A percentile compares a stretch with the other conserved stretches of the same genome.
Evolutionary conservation across 2,888 invertebrate species (phyloP).

Genomic region (Pinctada fucata): DNA sequence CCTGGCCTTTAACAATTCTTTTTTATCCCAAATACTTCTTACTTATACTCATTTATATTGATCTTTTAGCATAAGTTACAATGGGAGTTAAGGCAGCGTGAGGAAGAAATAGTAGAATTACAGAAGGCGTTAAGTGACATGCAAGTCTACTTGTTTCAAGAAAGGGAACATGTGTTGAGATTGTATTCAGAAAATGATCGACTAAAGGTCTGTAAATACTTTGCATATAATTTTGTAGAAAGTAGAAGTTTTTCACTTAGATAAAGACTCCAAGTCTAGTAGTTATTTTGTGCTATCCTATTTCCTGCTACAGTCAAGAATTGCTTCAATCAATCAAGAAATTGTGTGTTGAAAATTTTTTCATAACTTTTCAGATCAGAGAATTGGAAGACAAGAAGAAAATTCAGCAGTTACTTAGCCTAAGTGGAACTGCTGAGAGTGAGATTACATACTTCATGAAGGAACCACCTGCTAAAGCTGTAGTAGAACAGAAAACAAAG

Average conservation of each 20-base stretch:
- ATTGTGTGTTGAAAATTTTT: neutral
- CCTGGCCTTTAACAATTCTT: no score
- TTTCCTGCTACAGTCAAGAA: neutral
- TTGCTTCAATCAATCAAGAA: neutral
- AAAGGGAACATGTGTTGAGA: slow-evolving; percentile 77
- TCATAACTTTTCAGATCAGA: slow-evolving; percentile 64
- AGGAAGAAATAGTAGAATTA: slow-evolving; percentile 76
- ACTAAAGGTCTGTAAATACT: slow-evolving; percentile 69
- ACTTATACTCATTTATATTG: neutral
- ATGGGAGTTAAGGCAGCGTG: slow-evolving; percentile 75
- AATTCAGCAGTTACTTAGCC: slow-evolving; percentile 75
- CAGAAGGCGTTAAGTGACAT: slow-evolving; percentile 78
- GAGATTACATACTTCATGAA: slow-evolving; percentile 77
- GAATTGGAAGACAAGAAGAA: slow-evolving; percentile 77
- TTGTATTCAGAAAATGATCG: slow-evolving; percentile 78
- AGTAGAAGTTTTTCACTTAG: no score
- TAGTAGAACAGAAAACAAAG: slow-evolving; percentile 68
- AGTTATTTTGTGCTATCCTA: no score
- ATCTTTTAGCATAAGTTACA: slow-evolving; percentile 73
- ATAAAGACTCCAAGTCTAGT: no score
- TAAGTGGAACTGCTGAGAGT: slow-evolving; percentile 73
- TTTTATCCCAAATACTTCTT: no score
- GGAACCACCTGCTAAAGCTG: slow-evolving; percentile 75
- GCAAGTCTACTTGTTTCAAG: slow-evolving; percentile 77
- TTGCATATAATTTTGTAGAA: neutral